These are phyloP conservation scores for Choristoneura fumiferana DNA, from an alignment of 1,140 invertebrate species.

Conservation along the genomic window DNA sequence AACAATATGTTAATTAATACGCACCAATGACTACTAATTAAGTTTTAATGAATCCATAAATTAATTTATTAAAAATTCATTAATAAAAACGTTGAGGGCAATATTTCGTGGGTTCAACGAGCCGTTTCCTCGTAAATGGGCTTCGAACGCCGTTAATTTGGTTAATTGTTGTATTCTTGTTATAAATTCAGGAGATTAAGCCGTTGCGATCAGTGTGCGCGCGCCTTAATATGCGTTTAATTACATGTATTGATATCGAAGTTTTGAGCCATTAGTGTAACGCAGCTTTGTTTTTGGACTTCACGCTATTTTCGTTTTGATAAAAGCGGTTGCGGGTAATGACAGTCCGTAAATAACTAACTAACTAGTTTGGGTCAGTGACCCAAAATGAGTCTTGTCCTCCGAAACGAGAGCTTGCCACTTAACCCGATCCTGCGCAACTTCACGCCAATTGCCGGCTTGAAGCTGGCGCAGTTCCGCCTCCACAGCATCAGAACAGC, in stretches of 20 bases:
- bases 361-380: no score
- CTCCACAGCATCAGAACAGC: no score
- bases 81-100: conserved; percentile 42
- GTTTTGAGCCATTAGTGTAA: neutral
- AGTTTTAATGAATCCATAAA: conserved; percentile 57
- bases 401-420: no score
- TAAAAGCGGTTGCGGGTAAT: no score
- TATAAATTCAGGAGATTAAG: conserved; percentile 54
- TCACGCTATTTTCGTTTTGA: no score
- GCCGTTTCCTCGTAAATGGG: conserved; percentile 37
- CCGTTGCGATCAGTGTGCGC: conserved; percentile 19
- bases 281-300: no score
- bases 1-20: conserved; percentile 37
- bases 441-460: no score
- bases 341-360: no score
- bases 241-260: conserved; percentile 3
- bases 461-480: no score
- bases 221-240: conserved; percentile 12
- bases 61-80: conserved; percentile 66
- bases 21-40: conserved; percentile 51
- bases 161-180: conserved; percentile 57
- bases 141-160: conserved; percentile 45
- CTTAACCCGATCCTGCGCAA: no score
- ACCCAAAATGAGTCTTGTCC: no score
- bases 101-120: conserved; percentile 36